phyloP scores from a whole-genome alignment of 2,113 vertebrate genomes.

The Microtus montanus region DNA sequence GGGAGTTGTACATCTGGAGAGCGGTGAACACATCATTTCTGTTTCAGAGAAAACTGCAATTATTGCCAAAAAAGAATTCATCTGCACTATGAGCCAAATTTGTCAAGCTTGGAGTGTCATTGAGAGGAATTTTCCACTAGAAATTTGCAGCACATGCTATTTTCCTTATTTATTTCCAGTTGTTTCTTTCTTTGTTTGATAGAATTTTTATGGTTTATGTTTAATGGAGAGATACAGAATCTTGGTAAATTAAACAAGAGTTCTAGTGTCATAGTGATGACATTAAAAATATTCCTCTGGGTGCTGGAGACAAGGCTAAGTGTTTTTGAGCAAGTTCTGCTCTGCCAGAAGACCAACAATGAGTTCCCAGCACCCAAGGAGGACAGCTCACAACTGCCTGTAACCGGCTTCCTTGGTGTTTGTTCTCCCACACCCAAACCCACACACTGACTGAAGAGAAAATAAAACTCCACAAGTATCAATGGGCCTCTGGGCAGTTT shows the following conservation, averaged over 20 bases:
- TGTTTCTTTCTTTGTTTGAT: not conserved
- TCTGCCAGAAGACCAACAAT: not conserved
- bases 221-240: conserved; percentile 24
- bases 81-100: conserved; percentile 74
- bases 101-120: conserved; percentile 47
- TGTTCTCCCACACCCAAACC: not conserved
- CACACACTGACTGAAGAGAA: no score
- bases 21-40: conserved; percentile 58
- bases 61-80: conserved; percentile 76
- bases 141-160: conserved; percentile 47
- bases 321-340: not conserved
- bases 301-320: not conserved
- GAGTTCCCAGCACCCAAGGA: not conserved
- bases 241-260: not conserved
- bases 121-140: conserved; percentile 38
- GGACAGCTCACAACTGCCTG: not conserved
- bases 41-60: conserved; percentile 65
- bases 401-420: not conserved
- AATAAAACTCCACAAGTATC: not conserved
- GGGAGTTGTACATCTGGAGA: conserved; percentile 81
- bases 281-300: not conserved
- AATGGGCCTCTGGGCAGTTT: not conserved
- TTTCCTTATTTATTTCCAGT: conserved; percentile 59
- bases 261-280: not conserved
- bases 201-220: conserved; percentile 21